Evolutionary conservation across 2,113 vertebrate species (phyloP).

Genomic region (Morone chrysops): DNA sequence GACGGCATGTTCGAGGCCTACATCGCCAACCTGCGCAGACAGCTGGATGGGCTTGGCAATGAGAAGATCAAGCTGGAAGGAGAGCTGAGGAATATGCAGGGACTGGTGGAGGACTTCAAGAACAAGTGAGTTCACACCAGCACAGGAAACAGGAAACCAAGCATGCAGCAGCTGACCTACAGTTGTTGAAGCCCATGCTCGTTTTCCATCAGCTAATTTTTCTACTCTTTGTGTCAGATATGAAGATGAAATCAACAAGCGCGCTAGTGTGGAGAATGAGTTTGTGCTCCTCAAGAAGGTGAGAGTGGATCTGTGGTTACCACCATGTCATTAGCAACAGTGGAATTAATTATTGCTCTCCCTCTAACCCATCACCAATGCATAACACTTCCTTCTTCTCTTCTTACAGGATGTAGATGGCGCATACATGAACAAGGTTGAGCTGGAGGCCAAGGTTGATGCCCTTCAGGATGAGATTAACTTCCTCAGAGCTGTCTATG

Average conservation of each 20-base stretch:
- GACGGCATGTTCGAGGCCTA: conserved; percentile 90
- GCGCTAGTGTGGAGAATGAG: conserved; percentile 90
- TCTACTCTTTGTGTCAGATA: conserved; percentile 83
- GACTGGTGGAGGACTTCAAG: conserved; percentile 94
- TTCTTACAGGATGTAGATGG: conserved; percentile 89
- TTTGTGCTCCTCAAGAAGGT: conserved; percentile 97
- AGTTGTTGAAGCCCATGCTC: neutral
- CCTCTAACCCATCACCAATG: neutral
- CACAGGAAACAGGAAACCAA: neutral
- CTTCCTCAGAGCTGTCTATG: conserved; percentile 90
- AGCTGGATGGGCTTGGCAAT: conserved; percentile 87
- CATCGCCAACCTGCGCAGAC: conserved; percentile 88
- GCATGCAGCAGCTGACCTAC: neutral
- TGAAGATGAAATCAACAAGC: conserved; percentile 95
- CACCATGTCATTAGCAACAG: neutral
- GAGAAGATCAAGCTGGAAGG: conserved; percentile 91
- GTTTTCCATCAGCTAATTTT: neutral
- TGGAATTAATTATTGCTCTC: neutral
- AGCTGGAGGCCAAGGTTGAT: conserved; percentile 92
- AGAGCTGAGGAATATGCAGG: conserved; percentile 91
- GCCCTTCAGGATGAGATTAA: conserved; percentile 91
- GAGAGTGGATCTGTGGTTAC: conserved; percentile 12
- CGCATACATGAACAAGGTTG: conserved; percentile 93
- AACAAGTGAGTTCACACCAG: conserved; percentile 87
- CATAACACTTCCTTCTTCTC: neutral